Evolutionary conservation across 2,888 invertebrate genomes (phyloP).

Genomic region (Orthosia cruda): DNA sequence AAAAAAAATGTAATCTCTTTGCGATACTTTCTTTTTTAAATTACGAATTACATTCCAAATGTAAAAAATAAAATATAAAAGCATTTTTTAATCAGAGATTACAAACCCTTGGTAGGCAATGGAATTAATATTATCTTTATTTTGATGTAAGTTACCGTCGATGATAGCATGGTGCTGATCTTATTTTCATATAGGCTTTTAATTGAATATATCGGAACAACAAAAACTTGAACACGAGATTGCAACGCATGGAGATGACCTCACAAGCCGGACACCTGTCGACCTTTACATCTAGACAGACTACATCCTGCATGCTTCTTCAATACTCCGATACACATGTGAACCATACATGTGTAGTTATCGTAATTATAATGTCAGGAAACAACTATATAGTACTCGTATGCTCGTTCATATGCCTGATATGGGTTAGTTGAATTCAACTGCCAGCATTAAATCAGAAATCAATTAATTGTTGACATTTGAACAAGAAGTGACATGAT

Average conservation of each 20-base stretch:
- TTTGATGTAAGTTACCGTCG: background rate
- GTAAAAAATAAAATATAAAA: background rate
- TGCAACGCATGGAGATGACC: conserved; percentile 79
- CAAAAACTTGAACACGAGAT: conserved; percentile 66
- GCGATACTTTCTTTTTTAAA: background rate
- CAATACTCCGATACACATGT: conserved; percentile 59
- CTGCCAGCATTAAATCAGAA: conserved; percentile 33
- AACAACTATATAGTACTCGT: conserved; percentile 22
- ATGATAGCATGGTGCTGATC: conserved; percentile 15
- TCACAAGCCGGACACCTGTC: conserved; percentile 83
- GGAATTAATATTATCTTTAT: background rate
- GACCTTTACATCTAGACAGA: conserved; percentile 80
- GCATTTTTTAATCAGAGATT: background rate
- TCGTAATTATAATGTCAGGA: conserved; percentile 59
- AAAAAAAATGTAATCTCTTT: conserved; percentile 9
- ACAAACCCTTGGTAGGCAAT: background rate
- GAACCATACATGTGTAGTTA: conserved; percentile 45
- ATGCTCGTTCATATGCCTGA: conserved; percentile 28
- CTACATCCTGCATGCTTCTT: conserved; percentile 80
- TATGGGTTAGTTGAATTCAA: conserved; percentile 36
- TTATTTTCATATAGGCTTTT: conserved; percentile 17
- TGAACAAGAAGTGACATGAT: conserved; percentile 7
- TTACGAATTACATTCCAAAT: background rate
- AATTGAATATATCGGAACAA: conserved; percentile 43
- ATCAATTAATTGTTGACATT: conserved; percentile 51